Conservation (phyloP, 2,888 invertebrate species). For the Leucophenga maculata region DNA sequence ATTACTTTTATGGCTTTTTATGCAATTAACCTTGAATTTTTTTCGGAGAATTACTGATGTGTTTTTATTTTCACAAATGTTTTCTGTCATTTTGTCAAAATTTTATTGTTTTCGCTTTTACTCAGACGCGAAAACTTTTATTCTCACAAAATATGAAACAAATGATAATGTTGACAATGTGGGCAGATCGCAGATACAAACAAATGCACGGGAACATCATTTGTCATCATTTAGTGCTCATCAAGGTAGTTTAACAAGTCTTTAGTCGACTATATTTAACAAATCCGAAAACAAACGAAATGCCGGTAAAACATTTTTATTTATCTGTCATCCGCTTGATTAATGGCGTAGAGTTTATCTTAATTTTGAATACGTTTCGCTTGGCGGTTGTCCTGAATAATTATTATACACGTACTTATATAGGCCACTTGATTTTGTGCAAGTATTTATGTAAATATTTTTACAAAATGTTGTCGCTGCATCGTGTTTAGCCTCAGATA, state of each 20-base stretch:
- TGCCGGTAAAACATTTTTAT: neutral
- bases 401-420: neutral
- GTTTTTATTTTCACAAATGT: constrained; percentile 22
- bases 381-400: too few relatives aligned
- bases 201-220: neutral
- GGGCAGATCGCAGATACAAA: neutral
- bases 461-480: constrained; percentile 35
- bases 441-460: constrained; percentile 23
- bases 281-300: neutral
- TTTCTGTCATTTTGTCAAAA: constrained; percentile 16
- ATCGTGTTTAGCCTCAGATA: constrained; percentile 4
- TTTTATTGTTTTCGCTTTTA: constrained; percentile 29
- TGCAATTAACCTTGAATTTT: constrained; percentile 48
- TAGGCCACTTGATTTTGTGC: constrained; percentile 7
- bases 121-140: neutral
- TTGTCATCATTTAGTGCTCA: constrained; percentile 13
- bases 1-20: constrained; percentile 10
- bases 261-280: neutral
- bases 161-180: too few relatives aligned
- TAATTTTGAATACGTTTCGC: neutral
- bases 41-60: neutral
- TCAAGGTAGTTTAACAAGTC: neutral
- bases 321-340: neutral
- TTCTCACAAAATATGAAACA: neutral
- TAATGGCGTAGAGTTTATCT: neutral